phyloP scores from a whole-genome alignment of 1,140 invertebrate species.

The Atta texana region DNA sequence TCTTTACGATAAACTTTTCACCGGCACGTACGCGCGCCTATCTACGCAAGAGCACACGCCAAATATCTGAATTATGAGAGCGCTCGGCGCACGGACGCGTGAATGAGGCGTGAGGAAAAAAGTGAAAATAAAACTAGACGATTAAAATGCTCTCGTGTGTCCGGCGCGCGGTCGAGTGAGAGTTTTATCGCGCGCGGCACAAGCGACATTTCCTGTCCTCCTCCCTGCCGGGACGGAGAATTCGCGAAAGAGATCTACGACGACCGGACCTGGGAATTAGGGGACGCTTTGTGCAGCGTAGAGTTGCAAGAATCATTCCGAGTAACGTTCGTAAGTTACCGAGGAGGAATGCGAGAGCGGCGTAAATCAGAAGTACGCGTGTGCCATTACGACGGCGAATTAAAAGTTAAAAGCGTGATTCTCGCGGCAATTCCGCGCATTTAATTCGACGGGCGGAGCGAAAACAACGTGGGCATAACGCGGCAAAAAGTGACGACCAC shows the following conservation, averaged over 20 bases:
- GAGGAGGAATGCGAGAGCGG: neutral
- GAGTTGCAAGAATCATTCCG: slow-evolving; percentile 54
- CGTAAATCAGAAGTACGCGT: slow-evolving; percentile 12
- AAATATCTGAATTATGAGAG: slow-evolving; percentile 50
- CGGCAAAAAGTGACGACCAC: slow-evolving; percentile 17
- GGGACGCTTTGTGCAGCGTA: slow-evolving; percentile 19
- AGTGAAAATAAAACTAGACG: slow-evolving; percentile 57
- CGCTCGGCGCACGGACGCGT: neutral
- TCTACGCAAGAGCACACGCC: slow-evolving; percentile 45
- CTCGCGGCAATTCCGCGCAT: slow-evolving; percentile 13
- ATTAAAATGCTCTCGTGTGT: slow-evolving; percentile 58
- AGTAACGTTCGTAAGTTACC: slow-evolving; percentile 22
- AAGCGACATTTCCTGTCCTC: neutral
- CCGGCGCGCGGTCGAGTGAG: slow-evolving; percentile 49
- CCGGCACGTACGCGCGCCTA: slow-evolving; percentile 33
- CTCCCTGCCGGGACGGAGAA: slow-evolving; percentile 21
- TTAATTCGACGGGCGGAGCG: slow-evolving; percentile 37
- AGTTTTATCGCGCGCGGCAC: slow-evolving; percentile 54
- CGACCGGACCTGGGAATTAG: slow-evolving; percentile 25
- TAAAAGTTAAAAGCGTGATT: slow-evolving; percentile 32
- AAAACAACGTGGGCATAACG: neutral
- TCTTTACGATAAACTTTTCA: slow-evolving; percentile 49
- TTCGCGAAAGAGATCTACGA: slow-evolving; percentile 55
- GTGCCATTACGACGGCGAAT: neutral
- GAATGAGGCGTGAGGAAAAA: slow-evolving; percentile 28